These are phyloP conservation scores for Cremastinae sp. DNA, from an alignment of 2,888 invertebrate genomes.

Conservation along the genomic window DNA sequence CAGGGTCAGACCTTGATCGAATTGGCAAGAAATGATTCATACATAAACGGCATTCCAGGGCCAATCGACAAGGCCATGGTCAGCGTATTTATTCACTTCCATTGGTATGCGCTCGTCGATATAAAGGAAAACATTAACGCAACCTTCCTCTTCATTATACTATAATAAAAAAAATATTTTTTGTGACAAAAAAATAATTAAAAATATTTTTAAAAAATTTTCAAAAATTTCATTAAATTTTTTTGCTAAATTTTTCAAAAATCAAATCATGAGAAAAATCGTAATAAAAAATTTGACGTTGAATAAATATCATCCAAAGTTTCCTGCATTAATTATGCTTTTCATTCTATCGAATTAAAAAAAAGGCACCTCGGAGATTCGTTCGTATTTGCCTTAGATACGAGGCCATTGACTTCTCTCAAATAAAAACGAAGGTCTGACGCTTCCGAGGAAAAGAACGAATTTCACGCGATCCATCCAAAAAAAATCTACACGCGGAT, in stretches of 20 bases:
- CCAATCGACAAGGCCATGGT: constrained; percentile 21
- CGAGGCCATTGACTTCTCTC: constrained; percentile 76
- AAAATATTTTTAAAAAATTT: too few relatives aligned
- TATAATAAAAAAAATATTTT: too few relatives aligned
- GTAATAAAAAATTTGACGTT: too few relatives aligned
- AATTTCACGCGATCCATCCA: constrained; percentile 1
- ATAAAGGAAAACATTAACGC: neutral
- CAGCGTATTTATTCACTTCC: constrained; percentile 9
- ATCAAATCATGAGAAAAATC: too few relatives aligned
- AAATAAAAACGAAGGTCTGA: constrained; percentile 57
- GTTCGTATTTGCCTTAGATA: constrained; percentile 78
- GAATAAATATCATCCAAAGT: too few relatives aligned
- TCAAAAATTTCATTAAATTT: too few relatives aligned
- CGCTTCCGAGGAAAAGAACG: neutral
- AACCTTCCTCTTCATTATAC: too few relatives aligned
- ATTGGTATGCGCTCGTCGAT: neutral
- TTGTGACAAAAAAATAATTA: too few relatives aligned
- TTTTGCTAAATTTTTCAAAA: too few relatives aligned
- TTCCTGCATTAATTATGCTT: too few relatives aligned
- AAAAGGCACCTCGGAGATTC: constrained; percentile 65
- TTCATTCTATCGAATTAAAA: constrained; percentile 19
- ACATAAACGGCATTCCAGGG: constrained; percentile 7
- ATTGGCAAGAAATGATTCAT: constrained; percentile 13
- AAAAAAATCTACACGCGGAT: constrained; percentile 1
- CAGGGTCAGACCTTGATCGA: constrained; percentile 15